Conservation (phyloP, 2,797 vertebrate species). For the Limosa lapponica region DNA sequence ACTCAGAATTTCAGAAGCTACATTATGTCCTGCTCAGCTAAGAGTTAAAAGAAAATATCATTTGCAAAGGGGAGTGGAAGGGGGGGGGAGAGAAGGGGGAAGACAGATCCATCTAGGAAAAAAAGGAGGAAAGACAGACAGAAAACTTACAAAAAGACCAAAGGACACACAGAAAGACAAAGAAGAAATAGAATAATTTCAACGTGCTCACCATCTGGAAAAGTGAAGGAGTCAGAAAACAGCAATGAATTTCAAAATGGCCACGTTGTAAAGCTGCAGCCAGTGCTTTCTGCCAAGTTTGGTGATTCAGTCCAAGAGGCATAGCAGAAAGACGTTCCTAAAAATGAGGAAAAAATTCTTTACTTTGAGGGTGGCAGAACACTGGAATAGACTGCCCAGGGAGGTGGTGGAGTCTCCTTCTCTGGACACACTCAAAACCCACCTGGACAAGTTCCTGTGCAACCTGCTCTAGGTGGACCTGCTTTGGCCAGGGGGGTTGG, state of each 20-base stretch:
- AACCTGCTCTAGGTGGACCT: too few relatives aligned
- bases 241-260: neutral
- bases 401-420: too few relatives aligned
- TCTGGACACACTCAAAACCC: too few relatives aligned
- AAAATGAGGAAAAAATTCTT: too few relatives aligned
- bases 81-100: fast-evolving
- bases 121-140: neutral
- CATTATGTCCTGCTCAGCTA: neutral
- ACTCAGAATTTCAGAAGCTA: neutral
- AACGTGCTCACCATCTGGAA: neutral
- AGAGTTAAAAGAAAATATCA: neutral
- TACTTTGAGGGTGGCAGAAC: too few relatives aligned
- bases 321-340: neutral
- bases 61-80: neutral
- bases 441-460: too few relatives aligned
- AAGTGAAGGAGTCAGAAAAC: neutral
- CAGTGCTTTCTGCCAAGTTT: neutral
- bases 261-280: neutral
- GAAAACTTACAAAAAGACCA: neutral
- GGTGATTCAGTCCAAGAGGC: neutral
- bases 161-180: neutral
- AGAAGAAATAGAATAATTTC: neutral
- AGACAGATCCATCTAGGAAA: too few relatives aligned
- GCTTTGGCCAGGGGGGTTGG: too few relatives aligned
- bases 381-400: too few relatives aligned